Evolutionary conservation across 2,888 invertebrate genomes (phyloP).

Genomic region (Andrena minutula): DNA sequence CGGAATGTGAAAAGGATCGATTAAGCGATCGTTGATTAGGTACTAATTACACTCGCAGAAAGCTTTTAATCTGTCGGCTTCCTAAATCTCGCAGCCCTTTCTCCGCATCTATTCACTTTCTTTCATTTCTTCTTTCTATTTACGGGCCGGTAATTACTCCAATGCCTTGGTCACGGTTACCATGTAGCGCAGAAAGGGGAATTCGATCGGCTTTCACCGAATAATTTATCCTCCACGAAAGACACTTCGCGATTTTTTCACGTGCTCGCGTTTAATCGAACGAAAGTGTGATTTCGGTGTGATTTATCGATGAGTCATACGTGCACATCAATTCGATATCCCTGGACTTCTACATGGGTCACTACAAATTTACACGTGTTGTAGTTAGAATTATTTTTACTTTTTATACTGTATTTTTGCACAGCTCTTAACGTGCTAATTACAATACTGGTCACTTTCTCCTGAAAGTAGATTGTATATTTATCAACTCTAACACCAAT

Average conservation of each 20-base stretch:
- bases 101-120: conserved; percentile 61
- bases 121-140: conserved; percentile 54
- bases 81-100: neutral
- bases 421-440: too few relatives aligned
- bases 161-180: conserved; percentile 38
- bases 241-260: conserved; percentile 13
- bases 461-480: too few relatives aligned
- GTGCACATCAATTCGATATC: neutral
- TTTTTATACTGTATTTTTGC: too few relatives aligned
- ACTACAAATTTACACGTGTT: too few relatives aligned
- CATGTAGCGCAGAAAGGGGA: conserved; percentile 31
- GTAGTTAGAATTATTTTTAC: too few relatives aligned
- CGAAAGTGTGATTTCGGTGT: conserved; percentile 25
- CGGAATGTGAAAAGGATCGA: neutral
- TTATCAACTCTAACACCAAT: too few relatives aligned
- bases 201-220: conserved; percentile 56
- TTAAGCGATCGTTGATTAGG: conserved; percentile 11
- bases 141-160: conserved; percentile 43
- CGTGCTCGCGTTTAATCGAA: conserved; percentile 13
- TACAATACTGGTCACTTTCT: too few relatives aligned
- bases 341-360: neutral
- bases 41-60: neutral
- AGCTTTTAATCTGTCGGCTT: neutral
- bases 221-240: conserved; percentile 34
- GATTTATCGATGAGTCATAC: neutral